A percentile compares a stretch with the other conserved stretches of the same genome.
These are phyloP conservation scores for Bryconaethiops microstoma DNA, from an alignment of 2,797 vertebrate genomes.

Conservation along the genomic window DNA sequence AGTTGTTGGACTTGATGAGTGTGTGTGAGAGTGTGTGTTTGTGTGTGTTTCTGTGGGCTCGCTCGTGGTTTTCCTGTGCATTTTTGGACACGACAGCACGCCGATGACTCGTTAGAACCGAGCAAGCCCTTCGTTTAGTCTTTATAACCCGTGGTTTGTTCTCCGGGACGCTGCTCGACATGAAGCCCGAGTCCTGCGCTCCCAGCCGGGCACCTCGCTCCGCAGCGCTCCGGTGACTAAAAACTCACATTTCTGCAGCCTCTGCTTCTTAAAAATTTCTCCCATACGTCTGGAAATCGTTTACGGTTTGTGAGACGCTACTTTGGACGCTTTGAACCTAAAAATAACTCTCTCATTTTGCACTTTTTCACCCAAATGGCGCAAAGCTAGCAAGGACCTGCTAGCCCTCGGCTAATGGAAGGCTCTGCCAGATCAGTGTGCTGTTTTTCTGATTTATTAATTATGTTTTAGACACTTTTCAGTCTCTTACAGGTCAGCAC, in stretches of 20 bases:
- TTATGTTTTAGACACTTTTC: neutral
- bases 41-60: neutral
- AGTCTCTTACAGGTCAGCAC: neutral
- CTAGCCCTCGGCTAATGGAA: slow-evolving; percentile 39
- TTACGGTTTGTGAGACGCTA: neutral
- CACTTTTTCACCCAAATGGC: slow-evolving; percentile 64
- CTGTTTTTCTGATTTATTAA: too few species aligned
- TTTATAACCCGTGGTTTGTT: neutral
- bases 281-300: neutral
- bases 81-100: neutral
- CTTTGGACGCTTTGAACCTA: neutral
- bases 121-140: neutral
- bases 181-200: slow-evolving; percentile 78
- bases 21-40: too few species aligned
- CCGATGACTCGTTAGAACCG: neutral
- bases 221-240: slow-evolving; percentile 61
- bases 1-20: slow-evolving; percentile 74
- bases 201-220: slow-evolving; percentile 63
- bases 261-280: neutral
- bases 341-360: slow-evolving; percentile 54
- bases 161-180: neutral
- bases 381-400: slow-evolving; percentile 52
- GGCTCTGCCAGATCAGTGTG: slow-evolving; percentile 37
- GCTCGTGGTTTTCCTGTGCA: neutral
- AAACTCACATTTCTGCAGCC: slow-evolving; percentile 20